Percentiles rank a stretch among this genome's conserved stretches.
Conservation (phyloP, 1,140 invertebrate species). For the Leptinotarsa defecta region DNA sequence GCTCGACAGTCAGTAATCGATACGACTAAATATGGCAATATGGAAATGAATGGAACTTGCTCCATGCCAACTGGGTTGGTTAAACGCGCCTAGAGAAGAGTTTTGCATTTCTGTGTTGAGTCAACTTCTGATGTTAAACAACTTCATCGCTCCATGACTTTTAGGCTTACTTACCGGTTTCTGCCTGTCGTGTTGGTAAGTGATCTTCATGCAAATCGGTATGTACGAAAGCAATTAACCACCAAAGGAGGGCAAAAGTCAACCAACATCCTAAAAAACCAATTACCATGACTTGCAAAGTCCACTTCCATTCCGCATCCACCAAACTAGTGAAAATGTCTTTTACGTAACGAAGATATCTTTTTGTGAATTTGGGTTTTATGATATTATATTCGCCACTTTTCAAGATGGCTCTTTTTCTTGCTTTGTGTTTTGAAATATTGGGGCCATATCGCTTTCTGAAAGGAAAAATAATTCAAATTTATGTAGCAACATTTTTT, state of each 20-base stretch:
- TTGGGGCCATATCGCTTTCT: slow-evolving; percentile 6
- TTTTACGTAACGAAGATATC: slow-evolving; percentile 85
- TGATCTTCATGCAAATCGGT: slow-evolving; percentile 84
- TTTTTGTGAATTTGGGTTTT: slow-evolving; percentile 84
- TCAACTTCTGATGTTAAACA: neutral
- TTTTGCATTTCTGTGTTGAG: neutral
- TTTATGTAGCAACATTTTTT: too few species aligned
- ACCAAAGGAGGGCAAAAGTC: slow-evolving; percentile 90
- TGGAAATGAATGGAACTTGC: too few species aligned
- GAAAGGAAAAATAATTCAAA: neutral
- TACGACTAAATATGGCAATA: too few species aligned
- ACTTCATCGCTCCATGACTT: too few species aligned
- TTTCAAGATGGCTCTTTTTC: slow-evolving; percentile 79
- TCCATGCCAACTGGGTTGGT: too few species aligned
- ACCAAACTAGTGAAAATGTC: slow-evolving; percentile 84
- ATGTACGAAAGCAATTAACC: slow-evolving; percentile 90
- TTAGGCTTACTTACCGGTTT: slow-evolving; percentile 20
- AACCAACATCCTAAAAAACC: slow-evolving; percentile 92
- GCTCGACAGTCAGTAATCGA: too few species aligned
- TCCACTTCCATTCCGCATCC: slow-evolving; percentile 92
- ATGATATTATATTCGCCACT: slow-evolving; percentile 92
- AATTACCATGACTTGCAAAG: slow-evolving; percentile 63
- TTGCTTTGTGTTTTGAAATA: neutral
- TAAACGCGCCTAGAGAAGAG: too few species aligned
- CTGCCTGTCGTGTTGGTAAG: slow-evolving; percentile 32